Conservation (phyloP, 2,888 invertebrate species). For the Pyrochroa serraticornis region DNA sequence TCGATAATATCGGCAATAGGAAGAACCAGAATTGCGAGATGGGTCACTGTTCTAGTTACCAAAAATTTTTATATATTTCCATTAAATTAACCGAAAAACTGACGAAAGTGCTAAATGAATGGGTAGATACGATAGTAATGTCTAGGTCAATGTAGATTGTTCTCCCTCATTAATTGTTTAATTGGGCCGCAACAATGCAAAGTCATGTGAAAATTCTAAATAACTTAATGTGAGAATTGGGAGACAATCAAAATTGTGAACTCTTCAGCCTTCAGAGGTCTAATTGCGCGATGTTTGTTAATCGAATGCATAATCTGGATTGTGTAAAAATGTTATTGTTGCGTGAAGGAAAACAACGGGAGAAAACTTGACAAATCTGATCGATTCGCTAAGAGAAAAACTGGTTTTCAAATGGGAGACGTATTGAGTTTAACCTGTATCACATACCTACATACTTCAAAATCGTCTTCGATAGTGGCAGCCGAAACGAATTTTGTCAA, state of each 20-base stretch:
- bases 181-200: no score
- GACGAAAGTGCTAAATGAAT: no score
- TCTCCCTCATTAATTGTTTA: no score
- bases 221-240: no score
- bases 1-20: conserved; percentile 15
- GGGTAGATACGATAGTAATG: background rate
- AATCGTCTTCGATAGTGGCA: conserved; percentile 6
- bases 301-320: no score
- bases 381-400: conserved; percentile 16
- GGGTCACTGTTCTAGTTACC: conserved; percentile 8
- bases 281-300: no score
- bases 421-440: conserved; percentile 32
- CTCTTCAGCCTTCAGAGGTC: no score
- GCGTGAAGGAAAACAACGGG: background rate
- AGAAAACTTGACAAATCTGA: conserved; percentile 6
- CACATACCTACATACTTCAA: conserved; percentile 37
- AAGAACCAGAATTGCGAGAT: no score
- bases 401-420: conserved; percentile 25
- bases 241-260: background rate
- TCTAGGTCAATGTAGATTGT: background rate
- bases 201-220: no score
- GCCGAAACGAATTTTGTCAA: no score
- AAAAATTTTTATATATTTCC: background rate
- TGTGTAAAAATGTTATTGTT: no score
- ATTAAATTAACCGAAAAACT: no score